Evolutionary conservation across 37 sponge, comb jelly and placozoan genomes (phyloP), one percentile per base, ranked within the genome.

Genomic region (Geodia barretti): DNA sequence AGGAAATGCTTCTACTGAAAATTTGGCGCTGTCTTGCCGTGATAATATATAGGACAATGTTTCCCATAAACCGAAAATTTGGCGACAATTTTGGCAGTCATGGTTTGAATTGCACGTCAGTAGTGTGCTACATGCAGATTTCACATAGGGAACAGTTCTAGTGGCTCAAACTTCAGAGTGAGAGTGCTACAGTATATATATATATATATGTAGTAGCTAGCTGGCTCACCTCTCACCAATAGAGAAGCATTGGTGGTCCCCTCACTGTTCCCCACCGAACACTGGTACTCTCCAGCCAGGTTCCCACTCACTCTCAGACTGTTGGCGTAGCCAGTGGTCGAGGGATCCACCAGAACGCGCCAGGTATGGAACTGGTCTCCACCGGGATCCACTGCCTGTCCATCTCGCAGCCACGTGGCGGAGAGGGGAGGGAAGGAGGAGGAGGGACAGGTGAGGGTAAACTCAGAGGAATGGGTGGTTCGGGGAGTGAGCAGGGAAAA

Each of bases 321-420:
- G 41, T 75, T 87, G 68, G 74, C 32, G 67, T 73, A 80, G 3
- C 41, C 76, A n/a, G 70, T 61, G 24, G 67, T 31, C 35, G 17
- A 19, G 17, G 63, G 70, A 68, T 75, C 31, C 30, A 14, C 30
- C 58, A 79, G 64, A 14, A 74, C 60, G 31, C 47, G 67, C 19
- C 21, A 54, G 32, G 30, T 62, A 29, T 35, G 26, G 19, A n/a
- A 41, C 24, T 34, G 70, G 60, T 2, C 61, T 23, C 4, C 3
- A 38, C 43, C 41, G 1, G 43, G 28, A 14, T 72, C 73, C 24
- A 83, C 30, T 25, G 37, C 19, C 24, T 29, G 34, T 14, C 82
- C 87, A 87, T 87, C 35, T 2, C 62, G 60, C 4, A 63, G 75
- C 87, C 87, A 87, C 4, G n/a, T 41, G 33, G 81, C 70, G 8